A percentile compares a stretch with the other conserved stretches of the same genome.
Evolutionary conservation across 2,113 vertebrate species (phyloP).

Genomic region (Gavialis gangeticus): DNA sequence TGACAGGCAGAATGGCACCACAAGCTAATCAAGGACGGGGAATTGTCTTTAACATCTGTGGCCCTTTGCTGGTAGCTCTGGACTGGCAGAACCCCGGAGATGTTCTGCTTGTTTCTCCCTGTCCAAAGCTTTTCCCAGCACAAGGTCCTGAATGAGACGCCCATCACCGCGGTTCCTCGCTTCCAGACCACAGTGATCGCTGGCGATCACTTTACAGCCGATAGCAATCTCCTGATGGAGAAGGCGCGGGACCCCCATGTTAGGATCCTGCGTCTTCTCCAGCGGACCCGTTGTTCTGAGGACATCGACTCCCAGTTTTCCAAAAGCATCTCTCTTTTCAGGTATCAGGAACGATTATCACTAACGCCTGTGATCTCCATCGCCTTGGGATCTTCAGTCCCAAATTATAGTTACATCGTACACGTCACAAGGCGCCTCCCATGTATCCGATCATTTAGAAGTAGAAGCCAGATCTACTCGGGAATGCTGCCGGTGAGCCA

Average conservation of each 20-base stretch:
- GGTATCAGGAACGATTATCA: conserved; percentile 85
- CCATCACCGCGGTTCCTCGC: conserved; percentile 79
- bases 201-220: conserved; percentile 78
- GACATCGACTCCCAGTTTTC: conserved; percentile 82
- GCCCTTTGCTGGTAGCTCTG: too few relatives aligned
- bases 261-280: conserved; percentile 81
- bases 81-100: too few relatives aligned
- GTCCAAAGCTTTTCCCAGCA: conserved; percentile 79
- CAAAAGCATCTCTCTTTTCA: conserved; percentile 76
- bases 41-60: conserved; percentile 79
- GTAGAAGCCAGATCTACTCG: conserved; percentile 68
- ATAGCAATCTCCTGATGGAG: not conserved
- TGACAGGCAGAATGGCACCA: conserved; percentile 62
- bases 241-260: conserved; percentile 63
- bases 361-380: conserved; percentile 88
- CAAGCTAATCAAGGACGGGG: conserved; percentile 72
- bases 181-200: conserved; percentile 76
- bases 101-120: conserved; percentile 73
- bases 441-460: conserved; percentile 74
- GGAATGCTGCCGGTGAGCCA: conserved; percentile 72
- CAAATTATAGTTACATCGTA: conserved; percentile 72
- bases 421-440: conserved; percentile 75
- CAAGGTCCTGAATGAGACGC: conserved; percentile 77
- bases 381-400: conserved; percentile 74
- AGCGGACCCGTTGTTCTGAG: conserved; percentile 79